Evolutionary conservation across 2,797 vertebrate species (phyloP), one percentile per base, ranked within the genome.

Genomic region (Urophycis tenuis): DNA sequence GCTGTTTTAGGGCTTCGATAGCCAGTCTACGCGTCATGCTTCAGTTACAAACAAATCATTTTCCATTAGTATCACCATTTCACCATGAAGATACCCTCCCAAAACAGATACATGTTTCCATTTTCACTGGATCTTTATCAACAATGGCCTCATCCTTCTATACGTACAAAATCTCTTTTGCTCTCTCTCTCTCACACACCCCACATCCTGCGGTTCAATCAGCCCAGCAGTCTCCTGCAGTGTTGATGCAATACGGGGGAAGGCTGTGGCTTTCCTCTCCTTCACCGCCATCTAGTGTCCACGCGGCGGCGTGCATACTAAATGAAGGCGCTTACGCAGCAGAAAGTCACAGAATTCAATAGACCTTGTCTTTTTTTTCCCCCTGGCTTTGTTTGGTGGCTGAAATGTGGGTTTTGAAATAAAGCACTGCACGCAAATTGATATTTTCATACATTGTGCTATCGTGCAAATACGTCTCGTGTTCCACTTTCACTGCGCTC

Each of bases 251-350:
- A 71, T 79, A 53, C n/a, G n/a, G 22, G 75, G 6, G 35, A 45
- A 6, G 34, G 32, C 7, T 30, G 0, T 33, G n/a, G n/a, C n/a
- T 10, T 67, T 67, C 60, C 34, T 7, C 49, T 72, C 30, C 64
- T 84, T 81, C 71, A 77, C 74, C 81, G 76, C 84, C 83, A 83
- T 84, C 88, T 89, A 75, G 84, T 87, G 88, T 81, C 81, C 5
- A 15, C 53, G 17, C 49, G 3, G 45, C 80, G 79, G 45, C 22
- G 74, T 84, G 82, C 85, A 33, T 2, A 84, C 29, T 36, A 36
- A 71, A 67, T 10, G 76, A 19, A 29, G 15, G 17, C 22, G 35
- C 75, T 71, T 12, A 76, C 76, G 85, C 73, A 41, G 5, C 70
- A 30, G 34, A 77, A 34, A 0, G 72, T 30, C 41, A 79, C 36